A percentile compares a stretch with the other conserved stretches of the same genome.
Conservation (phyloP, 1,140 invertebrate species). For the Teleopsis dalmanni region DNA sequence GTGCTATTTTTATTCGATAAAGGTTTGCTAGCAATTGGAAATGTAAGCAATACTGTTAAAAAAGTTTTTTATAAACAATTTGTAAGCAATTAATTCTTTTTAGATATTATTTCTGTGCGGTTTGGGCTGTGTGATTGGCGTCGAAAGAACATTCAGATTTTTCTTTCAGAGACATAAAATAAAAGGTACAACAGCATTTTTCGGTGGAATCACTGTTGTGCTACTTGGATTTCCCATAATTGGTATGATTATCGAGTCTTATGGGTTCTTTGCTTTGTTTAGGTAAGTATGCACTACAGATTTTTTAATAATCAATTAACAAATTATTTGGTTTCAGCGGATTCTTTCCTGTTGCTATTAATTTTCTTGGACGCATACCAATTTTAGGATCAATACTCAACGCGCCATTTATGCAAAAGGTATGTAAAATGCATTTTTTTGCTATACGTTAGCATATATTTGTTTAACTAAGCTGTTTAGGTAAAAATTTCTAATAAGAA, state of each 20-base stretch:
- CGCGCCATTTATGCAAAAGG: constrained; percentile 59
- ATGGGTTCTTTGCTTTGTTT: constrained; percentile 77
- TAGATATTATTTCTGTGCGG: constrained; percentile 81
- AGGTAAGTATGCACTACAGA: constrained; percentile 46
- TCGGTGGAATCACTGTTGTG: constrained; percentile 90
- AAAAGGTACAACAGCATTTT: constrained; percentile 85
- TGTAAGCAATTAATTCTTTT: constrained; percentile 48
- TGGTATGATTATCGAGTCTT: constrained; percentile 93
- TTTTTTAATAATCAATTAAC: constrained; percentile 4
- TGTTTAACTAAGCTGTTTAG: too few species aligned
- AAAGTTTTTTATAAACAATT: not conserved
- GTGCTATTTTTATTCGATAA: constrained; percentile 95
- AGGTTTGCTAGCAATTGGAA: constrained; percentile 95
- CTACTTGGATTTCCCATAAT: constrained; percentile 93
- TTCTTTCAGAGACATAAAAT: constrained; percentile 98
- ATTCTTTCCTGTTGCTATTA: constrained; percentile 82
- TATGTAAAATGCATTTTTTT: constrained; percentile 16
- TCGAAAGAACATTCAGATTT: constrained; percentile 91
- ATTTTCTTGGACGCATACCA: constrained; percentile 74
- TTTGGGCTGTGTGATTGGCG: constrained; percentile 90
- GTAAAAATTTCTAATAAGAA: too few species aligned
- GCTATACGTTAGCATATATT: too few species aligned
- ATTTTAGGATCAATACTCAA: constrained; percentile 66
- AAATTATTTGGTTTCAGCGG: constrained; percentile 53
- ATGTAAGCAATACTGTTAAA: constrained; percentile 61